Evolutionary conservation across 2,888 invertebrate species (phyloP).

Genomic region (Heliconius ismenius): DNA sequence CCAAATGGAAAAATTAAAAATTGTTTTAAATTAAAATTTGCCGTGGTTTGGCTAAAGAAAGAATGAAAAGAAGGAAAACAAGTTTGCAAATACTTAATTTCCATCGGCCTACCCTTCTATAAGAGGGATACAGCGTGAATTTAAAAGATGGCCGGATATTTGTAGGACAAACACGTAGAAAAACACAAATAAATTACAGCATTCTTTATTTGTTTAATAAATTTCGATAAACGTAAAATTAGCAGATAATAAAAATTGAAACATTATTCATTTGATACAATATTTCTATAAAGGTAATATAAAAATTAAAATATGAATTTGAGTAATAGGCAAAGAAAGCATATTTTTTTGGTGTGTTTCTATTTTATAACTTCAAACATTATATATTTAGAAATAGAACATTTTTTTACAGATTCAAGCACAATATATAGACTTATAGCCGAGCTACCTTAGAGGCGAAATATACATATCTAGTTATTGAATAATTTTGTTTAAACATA

Average conservation of each 20-base stretch:
- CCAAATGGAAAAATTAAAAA: too few relatives aligned
- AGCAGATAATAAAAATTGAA: constrained; percentile 5
- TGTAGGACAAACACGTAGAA: too few relatives aligned
- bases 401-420: background rate
- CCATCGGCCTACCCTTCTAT: too few relatives aligned
- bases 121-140: too few relatives aligned
- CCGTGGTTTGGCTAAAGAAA: too few relatives aligned
- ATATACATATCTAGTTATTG: background rate
- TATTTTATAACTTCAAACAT: background rate
- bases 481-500: too few relatives aligned
- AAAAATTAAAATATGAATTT: background rate
- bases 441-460: background rate
- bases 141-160: too few relatives aligned
- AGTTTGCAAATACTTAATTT: too few relatives aligned
- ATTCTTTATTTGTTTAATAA: background rate
- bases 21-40: too few relatives aligned
- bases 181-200: background rate
- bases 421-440: background rate
- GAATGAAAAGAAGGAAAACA: too few relatives aligned
- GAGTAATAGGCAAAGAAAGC: background rate
- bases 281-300: background rate
- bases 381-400: background rate
- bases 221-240: background rate
- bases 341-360: background rate
- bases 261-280: constrained; percentile 8